Evolutionary conservation across 2,888 invertebrate species (phyloP).

Genomic region (Drosophila lacicola): DNA sequence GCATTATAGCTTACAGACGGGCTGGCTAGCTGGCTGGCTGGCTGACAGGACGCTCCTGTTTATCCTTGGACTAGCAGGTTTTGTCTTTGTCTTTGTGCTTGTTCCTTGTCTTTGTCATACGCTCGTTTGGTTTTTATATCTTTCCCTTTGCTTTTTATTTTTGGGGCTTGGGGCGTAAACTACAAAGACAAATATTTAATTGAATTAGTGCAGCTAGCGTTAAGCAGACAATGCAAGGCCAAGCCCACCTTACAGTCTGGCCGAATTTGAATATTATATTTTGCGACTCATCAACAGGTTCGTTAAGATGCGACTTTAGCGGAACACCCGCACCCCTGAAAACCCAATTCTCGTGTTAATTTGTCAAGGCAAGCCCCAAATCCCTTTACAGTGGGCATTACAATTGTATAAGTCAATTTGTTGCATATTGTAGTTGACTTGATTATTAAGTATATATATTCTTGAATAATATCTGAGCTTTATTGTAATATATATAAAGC

Average conservation of each 20-base stretch:
- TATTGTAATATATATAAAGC: too few species aligned
- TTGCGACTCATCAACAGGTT: conserved; percentile 75
- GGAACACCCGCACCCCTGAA: conserved; percentile 19
- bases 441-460: not conserved
- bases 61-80: conserved; percentile 48
- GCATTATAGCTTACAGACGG: conserved; percentile 63
- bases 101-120: conserved; percentile 55
- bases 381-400: not conserved
- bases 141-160: conserved; percentile 21
- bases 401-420: not conserved
- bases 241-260: conserved; percentile 27
- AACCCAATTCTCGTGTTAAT: conserved; percentile 68
- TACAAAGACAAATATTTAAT: conserved; percentile 81
- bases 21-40: conserved; percentile 10
- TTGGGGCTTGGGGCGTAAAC: conserved; percentile 45
- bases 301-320: conserved; percentile 57
- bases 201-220: conserved; percentile 79
- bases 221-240: conserved; percentile 70
- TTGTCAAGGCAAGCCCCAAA: conserved; percentile 57
- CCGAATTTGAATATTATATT: conserved; percentile 68
- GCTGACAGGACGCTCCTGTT: conserved; percentile 27
- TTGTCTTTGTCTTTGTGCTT: conserved; percentile 37
- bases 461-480: not conserved
- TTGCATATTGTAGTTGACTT: not conserved
- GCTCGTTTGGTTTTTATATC: conserved; percentile 58